Percentiles rank a stretch among this genome's conserved stretches.
Evolutionary conservation across 2,888 invertebrate species (phyloP).

Genomic region (Diplolepis rosae): DNA sequence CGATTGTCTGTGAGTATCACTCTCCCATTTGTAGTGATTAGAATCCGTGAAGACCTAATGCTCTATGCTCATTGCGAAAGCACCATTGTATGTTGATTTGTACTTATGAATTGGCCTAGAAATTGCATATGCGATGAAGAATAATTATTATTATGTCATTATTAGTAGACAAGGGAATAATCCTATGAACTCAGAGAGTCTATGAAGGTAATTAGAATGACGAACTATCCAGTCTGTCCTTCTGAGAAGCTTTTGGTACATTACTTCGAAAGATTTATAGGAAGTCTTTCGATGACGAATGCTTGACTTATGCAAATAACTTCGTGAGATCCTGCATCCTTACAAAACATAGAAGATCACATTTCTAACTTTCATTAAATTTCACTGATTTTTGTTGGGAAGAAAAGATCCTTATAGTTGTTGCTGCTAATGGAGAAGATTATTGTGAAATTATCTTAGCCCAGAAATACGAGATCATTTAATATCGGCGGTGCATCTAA

Average conservation of each 20-base stretch:
- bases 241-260: not conserved
- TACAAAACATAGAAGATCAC: not conserved
- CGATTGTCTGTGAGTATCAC: not conserved
- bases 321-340: not conserved
- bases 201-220: not conserved
- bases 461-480: constrained; percentile 5
- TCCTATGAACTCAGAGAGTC: not conserved
- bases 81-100: constrained; percentile 17
- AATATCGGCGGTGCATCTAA: not conserved
- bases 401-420: not conserved
- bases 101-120: not conserved
- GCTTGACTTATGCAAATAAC: not conserved
- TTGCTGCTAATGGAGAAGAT: not conserved
- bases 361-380: not conserved
- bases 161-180: not conserved
- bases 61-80: constrained; percentile 2
- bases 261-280: not conserved
- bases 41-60: constrained; percentile 1
- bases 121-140: too few species aligned
- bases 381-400: not conserved
- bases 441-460: constrained; percentile 23
- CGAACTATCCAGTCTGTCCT: not conserved
- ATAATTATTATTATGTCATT: not conserved
- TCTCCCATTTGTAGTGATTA: constrained; percentile 5
- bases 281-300: not conserved